Evolutionary conservation across 2,113 vertebrate species (phyloP).

Genomic region (Trogon surrucura): DNA sequence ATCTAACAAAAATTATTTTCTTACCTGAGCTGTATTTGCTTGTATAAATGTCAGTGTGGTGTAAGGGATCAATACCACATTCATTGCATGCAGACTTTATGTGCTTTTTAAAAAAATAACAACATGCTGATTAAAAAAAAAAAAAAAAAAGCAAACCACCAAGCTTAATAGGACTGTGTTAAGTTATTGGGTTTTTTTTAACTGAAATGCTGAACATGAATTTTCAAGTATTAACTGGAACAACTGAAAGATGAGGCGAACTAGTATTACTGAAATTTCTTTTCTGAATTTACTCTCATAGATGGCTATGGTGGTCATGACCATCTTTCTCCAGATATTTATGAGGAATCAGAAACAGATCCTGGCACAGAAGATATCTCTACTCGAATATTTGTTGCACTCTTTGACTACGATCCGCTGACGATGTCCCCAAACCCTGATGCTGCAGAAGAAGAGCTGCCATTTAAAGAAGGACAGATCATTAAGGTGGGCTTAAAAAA

Average conservation of each 20-base stretch:
- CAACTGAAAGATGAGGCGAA: not conserved
- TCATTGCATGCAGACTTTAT: not conserved
- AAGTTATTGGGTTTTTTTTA: not conserved
- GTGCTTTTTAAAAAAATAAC: not conserved
- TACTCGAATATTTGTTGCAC: constrained; percentile 90
- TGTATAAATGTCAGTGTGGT: not conserved
- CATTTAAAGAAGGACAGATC: constrained; percentile 96
- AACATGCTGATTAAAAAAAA: not conserved
- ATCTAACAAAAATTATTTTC: not conserved
- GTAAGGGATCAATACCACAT: not conserved
- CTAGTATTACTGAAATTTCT: not conserved
- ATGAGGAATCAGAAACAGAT: constrained; percentile 88
- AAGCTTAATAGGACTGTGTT: not conserved
- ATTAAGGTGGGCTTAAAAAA: constrained; percentile 84
- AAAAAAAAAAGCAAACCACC: too few relatives aligned
- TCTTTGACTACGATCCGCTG: constrained; percentile 95
- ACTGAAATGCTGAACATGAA: not conserved
- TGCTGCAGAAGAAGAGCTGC: constrained; percentile 93
- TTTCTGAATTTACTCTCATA: constrained; percentile 58
- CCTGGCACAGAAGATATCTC: constrained; percentile 82
- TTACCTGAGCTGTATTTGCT: not conserved
- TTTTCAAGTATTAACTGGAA: not conserved
- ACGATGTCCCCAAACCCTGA: constrained; percentile 98
- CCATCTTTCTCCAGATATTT: constrained; percentile 86
- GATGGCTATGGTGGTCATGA: constrained; percentile 85